These are phyloP conservation scores for Peromyscus maniculatus DNA, from an alignment of 2,113 vertebrate genomes.

Conservation along the genomic window DNA sequence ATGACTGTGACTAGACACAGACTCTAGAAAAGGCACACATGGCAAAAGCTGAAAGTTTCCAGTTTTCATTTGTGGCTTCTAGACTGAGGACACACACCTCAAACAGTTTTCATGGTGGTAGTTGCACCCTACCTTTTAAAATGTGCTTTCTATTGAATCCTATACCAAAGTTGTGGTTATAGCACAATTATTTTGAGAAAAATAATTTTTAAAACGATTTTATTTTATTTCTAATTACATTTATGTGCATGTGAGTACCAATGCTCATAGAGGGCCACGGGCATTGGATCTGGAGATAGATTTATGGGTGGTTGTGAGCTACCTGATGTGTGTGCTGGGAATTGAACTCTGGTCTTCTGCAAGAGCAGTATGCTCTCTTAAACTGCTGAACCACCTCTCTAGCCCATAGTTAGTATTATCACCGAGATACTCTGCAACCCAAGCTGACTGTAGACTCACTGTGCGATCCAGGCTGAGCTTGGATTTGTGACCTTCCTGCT, in stretches of 20 bases:
- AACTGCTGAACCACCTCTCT: neutral
- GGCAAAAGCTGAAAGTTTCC: neutral
- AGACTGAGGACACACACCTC: neutral
- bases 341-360: neutral
- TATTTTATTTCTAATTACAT: neutral
- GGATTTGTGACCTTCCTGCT: neutral
- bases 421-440: neutral
- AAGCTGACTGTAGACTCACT: neutral
- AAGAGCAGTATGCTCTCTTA: neutral
- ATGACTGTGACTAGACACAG: neutral
- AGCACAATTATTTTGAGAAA: neutral
- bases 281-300: neutral
- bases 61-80: conserved; percentile 39
- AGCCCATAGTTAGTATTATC: neutral
- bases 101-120: neutral
- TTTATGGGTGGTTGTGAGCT: neutral
- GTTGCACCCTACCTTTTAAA: neutral
- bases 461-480: neutral
- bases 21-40: neutral
- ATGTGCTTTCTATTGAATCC: conserved; percentile 5
- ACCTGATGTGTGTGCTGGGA: neutral
- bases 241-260: neutral
- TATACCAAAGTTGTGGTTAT: neutral
- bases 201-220: neutral
- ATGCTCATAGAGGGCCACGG: neutral